phyloP scores from a whole-genome alignment of 2,113 vertebrate genomes.

The Sphaerodactylus townsendi region DNA sequence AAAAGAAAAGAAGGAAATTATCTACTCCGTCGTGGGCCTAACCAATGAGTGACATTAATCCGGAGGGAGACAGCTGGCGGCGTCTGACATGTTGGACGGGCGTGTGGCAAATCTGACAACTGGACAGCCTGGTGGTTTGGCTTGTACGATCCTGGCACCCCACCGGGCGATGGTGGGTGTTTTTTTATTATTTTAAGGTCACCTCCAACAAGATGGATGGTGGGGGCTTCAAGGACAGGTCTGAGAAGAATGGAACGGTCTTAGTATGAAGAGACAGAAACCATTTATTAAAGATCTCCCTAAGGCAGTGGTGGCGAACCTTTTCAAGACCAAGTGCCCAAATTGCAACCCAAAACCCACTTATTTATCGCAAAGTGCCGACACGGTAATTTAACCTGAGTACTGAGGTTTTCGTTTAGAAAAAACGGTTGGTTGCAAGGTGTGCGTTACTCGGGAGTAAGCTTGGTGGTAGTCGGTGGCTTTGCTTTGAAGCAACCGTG shows the following conservation, averaged over 20 bases:
- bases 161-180: neutral
- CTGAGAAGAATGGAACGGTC: neutral
- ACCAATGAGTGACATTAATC: conserved; percentile 21
- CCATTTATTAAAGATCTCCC: too few species aligned
- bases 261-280: neutral
- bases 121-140: neutral
- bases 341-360: too few species aligned
- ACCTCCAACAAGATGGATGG: neutral
- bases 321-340: too few species aligned
- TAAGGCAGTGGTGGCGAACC: too few species aligned
- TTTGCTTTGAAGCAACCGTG: too few species aligned
- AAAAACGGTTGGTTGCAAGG: too few species aligned
- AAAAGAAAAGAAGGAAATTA: neutral
- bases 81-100: neutral
- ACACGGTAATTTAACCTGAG: too few species aligned
- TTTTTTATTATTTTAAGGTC: neutral
- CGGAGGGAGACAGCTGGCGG: neutral
- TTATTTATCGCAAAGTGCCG: too few species aligned
- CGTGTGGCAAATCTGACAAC: neutral
- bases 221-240: too few species aligned
- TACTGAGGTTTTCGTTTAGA: too few species aligned
- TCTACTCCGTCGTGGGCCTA: neutral
- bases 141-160: conserved; percentile 11
- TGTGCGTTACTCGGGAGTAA: too few species aligned
- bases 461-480: too few species aligned